These are phyloP conservation scores for Aegypius monachus DNA, from an alignment of 2,113 vertebrate species.

Conservation along the genomic window DNA sequence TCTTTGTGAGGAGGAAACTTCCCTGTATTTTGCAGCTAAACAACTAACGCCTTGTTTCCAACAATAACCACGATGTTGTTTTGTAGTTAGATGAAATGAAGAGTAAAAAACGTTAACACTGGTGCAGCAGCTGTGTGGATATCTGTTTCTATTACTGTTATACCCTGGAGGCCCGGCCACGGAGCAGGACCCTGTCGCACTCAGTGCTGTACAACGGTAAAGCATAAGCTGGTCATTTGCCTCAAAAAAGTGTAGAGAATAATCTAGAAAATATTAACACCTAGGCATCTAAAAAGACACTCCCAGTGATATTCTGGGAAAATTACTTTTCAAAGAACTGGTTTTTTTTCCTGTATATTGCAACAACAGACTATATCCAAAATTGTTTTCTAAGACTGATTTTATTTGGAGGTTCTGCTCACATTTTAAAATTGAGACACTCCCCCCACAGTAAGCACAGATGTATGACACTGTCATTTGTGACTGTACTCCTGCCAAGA, in stretches of 20 bases:
- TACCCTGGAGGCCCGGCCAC: background rate
- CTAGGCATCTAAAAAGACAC: background rate
- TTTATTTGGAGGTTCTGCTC: slow-evolving; percentile 1
- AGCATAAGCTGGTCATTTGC: background rate
- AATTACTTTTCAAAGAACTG: background rate
- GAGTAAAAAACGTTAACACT: background rate
- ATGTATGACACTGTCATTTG: slow-evolving; percentile 65
- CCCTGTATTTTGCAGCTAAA: background rate
- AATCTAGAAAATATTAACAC: background rate
- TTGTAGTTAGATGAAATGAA: background rate
- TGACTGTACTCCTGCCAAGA: slow-evolving; percentile 68
- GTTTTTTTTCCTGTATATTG: background rate
- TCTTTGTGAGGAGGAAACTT: background rate
- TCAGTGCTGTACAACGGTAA: background rate
- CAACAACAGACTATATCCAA: background rate
- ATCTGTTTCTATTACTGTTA: background rate
- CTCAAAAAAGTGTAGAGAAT: background rate
- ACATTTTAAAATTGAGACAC: background rate
- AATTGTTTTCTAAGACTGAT: background rate
- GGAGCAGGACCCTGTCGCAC: background rate
- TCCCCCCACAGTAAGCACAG: slow-evolving; percentile 49
- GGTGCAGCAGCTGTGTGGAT: background rate
- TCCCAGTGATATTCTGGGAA: background rate
- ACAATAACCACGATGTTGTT: background rate
- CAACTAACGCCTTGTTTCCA: background rate